Base-by-base conservation (phyloP, 2,113 vertebrate genomes). In the Scalopus aquaticus region DNA sequence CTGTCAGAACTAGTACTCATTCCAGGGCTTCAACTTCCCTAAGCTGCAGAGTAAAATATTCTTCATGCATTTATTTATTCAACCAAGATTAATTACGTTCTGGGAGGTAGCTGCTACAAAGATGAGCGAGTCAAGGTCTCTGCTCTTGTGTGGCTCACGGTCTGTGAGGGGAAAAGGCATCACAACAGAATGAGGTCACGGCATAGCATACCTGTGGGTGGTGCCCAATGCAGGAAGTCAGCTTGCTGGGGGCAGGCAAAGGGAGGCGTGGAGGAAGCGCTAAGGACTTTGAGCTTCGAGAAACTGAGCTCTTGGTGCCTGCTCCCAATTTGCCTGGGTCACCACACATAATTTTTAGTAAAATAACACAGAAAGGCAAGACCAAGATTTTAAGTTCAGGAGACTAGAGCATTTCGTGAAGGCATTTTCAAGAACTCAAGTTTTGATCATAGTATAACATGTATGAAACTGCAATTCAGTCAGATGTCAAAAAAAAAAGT, bases 191-290 rank as follows among this genome's bases (percentile, higher is more conserved):
- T 1, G 35, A 90, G n/a, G 3, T 19, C 62, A 42, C 39, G 9
- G 77, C 70, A 11, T 12, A 19, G n/a, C 0, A 62, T 39, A 26
- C 35, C 2, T 3, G 5, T 35, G 72, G 46, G 54, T 15, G 37
- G 37, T 19, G 10, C 4, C 22, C 64, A 46, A 7, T 4, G 30
- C 26, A 73, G 49, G 78, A 83, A 62, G 32, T 6, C 30, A 7
- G 13, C 9, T 2, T 37, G 32, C 39, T 30, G 1, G 19, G 20
- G 16, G 10, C 3, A 20, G 28, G 6, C 73, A 30, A 37, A 89
- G 35, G 22, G 10, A 65, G 1, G 1, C 6, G 42, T 0, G 19
- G n/a, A 35, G 17, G 35, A 42, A 49, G 35, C 11, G 0, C 54
- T 30, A 3, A 7, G 16, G 24, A 26, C 67, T 67, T 6, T 46